Evolutionary conservation across 2,113 vertebrate species (phyloP).

Genomic region (Lophochroa leadbeateri): DNA sequence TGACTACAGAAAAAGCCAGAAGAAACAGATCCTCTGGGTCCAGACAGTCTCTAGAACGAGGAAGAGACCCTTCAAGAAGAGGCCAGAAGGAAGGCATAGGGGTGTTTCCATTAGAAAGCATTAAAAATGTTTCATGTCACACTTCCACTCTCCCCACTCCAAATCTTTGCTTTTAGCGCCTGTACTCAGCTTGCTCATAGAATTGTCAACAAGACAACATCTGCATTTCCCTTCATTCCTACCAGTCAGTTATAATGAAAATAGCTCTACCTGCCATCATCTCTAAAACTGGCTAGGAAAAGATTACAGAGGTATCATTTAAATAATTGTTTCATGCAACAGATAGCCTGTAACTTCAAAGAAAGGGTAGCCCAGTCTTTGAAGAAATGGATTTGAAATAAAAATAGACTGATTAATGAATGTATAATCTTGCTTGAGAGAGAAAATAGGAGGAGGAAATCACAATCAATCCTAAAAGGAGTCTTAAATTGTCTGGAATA

Average conservation of each 20-base stretch:
- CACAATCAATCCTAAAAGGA: neutral
- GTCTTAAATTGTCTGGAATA: neutral
- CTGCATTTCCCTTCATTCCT: neutral
- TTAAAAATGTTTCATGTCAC: neutral
- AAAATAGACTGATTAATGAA: conserved; percentile 1
- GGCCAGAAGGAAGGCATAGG: neutral
- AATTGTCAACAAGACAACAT: neutral
- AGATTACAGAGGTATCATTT: neutral
- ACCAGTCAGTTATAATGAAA: neutral
- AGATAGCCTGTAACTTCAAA: conserved; percentile 32
- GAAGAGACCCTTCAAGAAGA: neutral
- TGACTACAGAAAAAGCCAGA: neutral
- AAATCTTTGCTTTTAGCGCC: neutral
- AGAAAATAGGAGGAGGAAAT: neutral
- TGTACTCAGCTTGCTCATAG: neutral
- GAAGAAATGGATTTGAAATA: neutral
- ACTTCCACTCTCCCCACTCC: neutral
- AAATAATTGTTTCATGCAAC: neutral
- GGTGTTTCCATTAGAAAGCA: neutral
- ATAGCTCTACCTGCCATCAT: neutral
- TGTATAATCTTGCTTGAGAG: neutral
- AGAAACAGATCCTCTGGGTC: neutral
- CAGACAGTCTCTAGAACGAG: no score
- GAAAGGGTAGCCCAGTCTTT: neutral
- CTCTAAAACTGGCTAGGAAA: neutral